phyloP scores from a whole-genome alignment of 2,113 vertebrate species.

The Rhinogobius similis region DNA sequence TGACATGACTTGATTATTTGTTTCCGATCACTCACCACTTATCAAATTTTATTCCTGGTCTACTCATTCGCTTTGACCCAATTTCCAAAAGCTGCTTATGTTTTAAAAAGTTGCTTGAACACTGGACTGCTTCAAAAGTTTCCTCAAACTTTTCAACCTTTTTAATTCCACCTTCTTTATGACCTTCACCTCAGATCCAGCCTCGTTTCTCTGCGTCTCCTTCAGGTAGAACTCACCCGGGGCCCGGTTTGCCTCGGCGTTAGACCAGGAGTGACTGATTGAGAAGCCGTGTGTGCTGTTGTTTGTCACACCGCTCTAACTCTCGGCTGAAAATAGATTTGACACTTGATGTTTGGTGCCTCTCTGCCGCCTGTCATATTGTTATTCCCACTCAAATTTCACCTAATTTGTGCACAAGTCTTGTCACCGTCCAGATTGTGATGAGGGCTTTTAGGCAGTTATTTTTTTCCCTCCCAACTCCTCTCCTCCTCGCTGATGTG shows the following conservation, averaged over 20 bases:
- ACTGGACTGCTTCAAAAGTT: neutral
- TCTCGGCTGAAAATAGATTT: conserved; percentile 72
- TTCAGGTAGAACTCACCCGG: conserved; percentile 32
- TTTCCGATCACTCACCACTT: no score
- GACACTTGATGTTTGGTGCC: conserved; percentile 72
- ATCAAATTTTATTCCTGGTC: no score
- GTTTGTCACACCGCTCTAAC: conserved; percentile 71
- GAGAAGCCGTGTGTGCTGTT: conserved; percentile 65
- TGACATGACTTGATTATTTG: no score
- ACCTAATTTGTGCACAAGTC: conserved; percentile 75
- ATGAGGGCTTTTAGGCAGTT: conserved; percentile 67
- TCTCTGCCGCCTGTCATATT: conserved; percentile 69
- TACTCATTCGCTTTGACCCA: no score
- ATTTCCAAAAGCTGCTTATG: no score
- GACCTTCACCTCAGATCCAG: conserved; percentile 52
- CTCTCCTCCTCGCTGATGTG: conserved; percentile 25
- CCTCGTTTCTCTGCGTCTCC: conserved; percentile 39
- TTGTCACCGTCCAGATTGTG: conserved; percentile 72
- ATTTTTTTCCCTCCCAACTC: conserved; percentile 19
- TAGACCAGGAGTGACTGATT: conserved; percentile 63
- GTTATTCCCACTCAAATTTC: conserved; percentile 75
- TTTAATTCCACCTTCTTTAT: conserved; percentile 41
- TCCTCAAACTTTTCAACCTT: conserved; percentile 25
- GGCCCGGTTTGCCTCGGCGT: no score
- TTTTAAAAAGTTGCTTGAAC: no score